These are phyloP conservation scores for Colinus virginianus DNA, from an alignment of 2,113 vertebrate genomes.

Conservation along the genomic window DNA sequence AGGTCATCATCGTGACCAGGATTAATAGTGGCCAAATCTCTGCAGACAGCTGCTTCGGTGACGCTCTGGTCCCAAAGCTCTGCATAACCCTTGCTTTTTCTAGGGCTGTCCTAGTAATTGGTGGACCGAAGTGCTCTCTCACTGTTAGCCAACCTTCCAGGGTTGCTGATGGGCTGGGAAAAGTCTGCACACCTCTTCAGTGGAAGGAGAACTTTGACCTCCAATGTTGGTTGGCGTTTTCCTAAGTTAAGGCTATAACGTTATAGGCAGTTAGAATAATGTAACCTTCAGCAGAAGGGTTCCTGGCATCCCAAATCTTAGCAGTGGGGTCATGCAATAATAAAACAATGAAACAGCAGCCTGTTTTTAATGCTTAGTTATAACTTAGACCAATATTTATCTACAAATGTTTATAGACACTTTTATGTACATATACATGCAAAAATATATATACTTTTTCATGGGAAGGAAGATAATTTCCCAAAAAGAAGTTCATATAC, in stretches of 20 bases:
- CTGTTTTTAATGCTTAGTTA: background rate
- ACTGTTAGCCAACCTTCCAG: background rate
- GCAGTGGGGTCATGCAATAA: background rate
- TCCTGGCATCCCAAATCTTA: background rate
- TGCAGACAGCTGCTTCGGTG: background rate
- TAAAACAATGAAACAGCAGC: background rate
- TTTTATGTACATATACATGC: background rate
- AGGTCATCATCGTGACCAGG: background rate
- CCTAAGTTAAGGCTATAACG: rapidly evolving
- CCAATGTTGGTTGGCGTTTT: background rate
- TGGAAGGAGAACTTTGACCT: background rate
- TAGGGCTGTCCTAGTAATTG: background rate
- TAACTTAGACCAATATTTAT: background rate
- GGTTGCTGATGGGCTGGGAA: background rate
- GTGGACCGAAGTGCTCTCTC: background rate
- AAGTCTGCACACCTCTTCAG: background rate
- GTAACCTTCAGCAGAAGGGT: background rate
- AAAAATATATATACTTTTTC: background rate
- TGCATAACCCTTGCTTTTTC: background rate
- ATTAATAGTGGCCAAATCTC: background rate
- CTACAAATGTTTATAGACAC: background rate
- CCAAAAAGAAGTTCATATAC: background rate
- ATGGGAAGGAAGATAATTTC: background rate
- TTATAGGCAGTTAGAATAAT: background rate
- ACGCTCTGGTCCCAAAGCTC: background rate